Evolutionary conservation across 2,797 vertebrate genomes (phyloP).

Genomic region (Myioborus miniatus): DNA sequence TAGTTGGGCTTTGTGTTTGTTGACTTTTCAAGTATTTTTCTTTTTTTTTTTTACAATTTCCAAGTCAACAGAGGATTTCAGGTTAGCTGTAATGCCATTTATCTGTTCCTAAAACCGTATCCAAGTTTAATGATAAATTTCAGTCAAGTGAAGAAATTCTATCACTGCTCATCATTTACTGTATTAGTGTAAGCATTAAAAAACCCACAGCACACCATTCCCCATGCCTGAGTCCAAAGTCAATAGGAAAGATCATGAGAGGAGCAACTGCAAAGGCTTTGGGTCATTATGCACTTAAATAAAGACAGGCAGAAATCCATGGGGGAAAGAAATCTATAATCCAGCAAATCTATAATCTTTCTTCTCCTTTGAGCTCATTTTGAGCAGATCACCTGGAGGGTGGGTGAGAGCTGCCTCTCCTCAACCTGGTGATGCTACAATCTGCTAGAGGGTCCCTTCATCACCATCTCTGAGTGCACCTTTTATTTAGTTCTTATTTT

Average conservation of each 20-base stretch:
- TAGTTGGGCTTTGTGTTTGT: neutral
- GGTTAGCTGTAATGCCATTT: neutral
- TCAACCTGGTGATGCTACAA: neutral
- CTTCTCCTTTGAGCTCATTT: neutral
- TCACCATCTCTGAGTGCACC: neutral
- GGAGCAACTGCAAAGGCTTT: neutral
- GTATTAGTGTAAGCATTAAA: neutral
- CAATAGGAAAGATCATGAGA: neutral
- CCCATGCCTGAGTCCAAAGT: neutral
- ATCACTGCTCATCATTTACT: neutral
- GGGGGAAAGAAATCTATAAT: neutral
- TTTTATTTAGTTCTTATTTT: neutral
- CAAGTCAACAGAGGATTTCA: slow-evolving; percentile 10
- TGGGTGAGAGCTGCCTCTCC: neutral
- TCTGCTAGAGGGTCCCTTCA: neutral
- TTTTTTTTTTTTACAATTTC: slow-evolving; percentile 17
- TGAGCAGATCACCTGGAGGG: neutral
- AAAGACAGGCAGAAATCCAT: neutral
- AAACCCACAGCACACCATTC: neutral
- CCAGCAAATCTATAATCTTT: neutral
- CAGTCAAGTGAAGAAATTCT: neutral
- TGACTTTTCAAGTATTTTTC: neutral
- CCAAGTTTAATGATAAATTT: slow-evolving; percentile 1
- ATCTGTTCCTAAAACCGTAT: neutral
- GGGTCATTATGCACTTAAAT: neutral